These are phyloP conservation scores for Helostoma temminkii DNA, from an alignment of 2,797 vertebrate species.

Conservation along the genomic window DNA sequence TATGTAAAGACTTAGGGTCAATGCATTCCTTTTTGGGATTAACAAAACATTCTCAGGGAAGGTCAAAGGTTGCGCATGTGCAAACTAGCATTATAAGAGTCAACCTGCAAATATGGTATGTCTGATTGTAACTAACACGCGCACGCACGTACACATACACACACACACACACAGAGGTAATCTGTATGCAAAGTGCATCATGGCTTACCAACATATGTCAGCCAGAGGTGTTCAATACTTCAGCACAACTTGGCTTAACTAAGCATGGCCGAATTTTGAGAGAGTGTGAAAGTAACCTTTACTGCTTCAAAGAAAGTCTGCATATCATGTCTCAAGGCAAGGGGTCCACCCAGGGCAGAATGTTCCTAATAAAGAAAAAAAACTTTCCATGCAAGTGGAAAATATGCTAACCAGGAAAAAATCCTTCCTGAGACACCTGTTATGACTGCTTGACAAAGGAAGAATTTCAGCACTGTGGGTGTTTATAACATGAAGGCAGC, in stretches of 20 bases:
- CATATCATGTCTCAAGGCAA: slow-evolving; percentile 76
- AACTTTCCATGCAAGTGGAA: slow-evolving; percentile 82
- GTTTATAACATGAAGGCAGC: slow-evolving; percentile 82
- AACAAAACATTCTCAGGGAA: slow-evolving; percentile 14
- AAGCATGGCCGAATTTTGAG: slow-evolving; percentile 74
- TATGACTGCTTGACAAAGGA: slow-evolving; percentile 83
- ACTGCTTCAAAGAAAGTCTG: slow-evolving; percentile 82
- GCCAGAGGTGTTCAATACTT: slow-evolving; percentile 67
- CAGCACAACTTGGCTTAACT: slow-evolving; percentile 68
- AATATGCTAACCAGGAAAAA: slow-evolving; percentile 75
- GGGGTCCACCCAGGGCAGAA: slow-evolving; percentile 72
- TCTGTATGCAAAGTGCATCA: slow-evolving; percentile 66
- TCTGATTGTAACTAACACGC: too few species aligned
- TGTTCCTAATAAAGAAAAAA: slow-evolving; percentile 75
- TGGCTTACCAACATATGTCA: slow-evolving; percentile 68
- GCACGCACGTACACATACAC: too few species aligned
- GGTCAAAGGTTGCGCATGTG: slow-evolving; percentile 37
- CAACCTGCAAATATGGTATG: slow-evolving; percentile 14
- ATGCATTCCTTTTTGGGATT: slow-evolving; percentile 23
- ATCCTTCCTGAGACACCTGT: slow-evolving; percentile 81
- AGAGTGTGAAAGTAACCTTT: slow-evolving; percentile 80
- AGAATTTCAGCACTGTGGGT: slow-evolving; percentile 82
- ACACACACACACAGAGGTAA: background rate
- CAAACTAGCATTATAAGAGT: slow-evolving; percentile 6
- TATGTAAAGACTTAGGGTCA: slow-evolving; percentile 36